These are phyloP conservation scores for Hiodon tergisus DNA, from an alignment of 2,113 vertebrate genomes.

Conservation along the genomic window DNA sequence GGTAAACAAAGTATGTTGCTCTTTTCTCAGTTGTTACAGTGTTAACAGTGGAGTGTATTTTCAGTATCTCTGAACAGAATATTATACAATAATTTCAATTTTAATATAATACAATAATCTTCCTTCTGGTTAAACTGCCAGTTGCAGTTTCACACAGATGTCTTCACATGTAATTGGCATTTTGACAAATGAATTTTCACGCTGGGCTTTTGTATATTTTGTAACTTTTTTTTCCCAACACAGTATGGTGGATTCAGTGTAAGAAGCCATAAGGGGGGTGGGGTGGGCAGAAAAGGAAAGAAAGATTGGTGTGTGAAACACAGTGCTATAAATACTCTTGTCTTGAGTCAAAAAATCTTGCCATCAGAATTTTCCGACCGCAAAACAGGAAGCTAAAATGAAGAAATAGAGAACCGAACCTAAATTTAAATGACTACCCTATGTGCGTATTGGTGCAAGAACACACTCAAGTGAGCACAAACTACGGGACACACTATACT, in stretches of 20 bases:
- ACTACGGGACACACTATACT: neutral
- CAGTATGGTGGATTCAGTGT: no score
- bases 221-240: neutral
- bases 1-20: no score
- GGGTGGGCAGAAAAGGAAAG: constrained; percentile 9
- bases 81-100: no score
- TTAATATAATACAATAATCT: no score
- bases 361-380: constrained; percentile 72
- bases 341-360: constrained; percentile 63
- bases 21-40: no score
- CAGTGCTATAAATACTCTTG: constrained; percentile 61
- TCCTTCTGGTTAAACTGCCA: no score
- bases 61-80: no score
- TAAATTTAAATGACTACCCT: constrained; percentile 53
- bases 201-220: neutral
- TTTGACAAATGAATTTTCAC: neutral
- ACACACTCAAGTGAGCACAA: constrained; percentile 20
- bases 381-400: constrained; percentile 69
- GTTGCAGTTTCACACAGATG: no score
- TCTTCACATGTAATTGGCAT: neutral
- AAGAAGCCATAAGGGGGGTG: neutral
- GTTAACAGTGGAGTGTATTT: no score
- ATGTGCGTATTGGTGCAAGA: neutral
- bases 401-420: constrained; percentile 65
- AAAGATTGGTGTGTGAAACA: constrained; percentile 16